phyloP scores from a whole-genome alignment of 1,140 invertebrate species.

The Oedothorax gibbosus region DNA sequence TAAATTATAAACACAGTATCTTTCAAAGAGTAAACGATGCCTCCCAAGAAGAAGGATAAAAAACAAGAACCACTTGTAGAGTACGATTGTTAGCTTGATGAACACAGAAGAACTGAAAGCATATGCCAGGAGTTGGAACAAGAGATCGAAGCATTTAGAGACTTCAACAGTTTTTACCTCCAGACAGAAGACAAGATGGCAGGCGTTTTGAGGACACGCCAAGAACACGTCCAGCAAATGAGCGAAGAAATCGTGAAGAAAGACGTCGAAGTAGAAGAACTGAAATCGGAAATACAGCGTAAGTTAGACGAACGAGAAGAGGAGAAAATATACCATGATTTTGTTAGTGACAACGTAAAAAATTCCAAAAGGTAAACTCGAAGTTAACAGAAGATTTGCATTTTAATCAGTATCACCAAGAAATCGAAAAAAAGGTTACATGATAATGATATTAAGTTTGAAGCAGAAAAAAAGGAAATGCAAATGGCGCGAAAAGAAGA shows the following conservation, averaged over 20 bases:
- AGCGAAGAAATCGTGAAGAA: conserved; percentile 11
- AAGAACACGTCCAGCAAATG: neutral
- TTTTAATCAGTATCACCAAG: neutral
- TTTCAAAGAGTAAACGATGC: conserved; percentile 6
- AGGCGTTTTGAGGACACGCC: neutral
- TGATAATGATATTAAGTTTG: neutral
- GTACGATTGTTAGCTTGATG: conserved; percentile 17
- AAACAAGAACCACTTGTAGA: neutral
- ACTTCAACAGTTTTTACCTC: conserved; percentile 23
- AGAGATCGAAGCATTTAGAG: conserved; percentile 27
- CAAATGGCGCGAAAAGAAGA: conserved; percentile 3
- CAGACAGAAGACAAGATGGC: neutral
- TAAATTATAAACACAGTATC: too few relatives aligned
- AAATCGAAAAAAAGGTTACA: neutral
- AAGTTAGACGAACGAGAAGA: neutral
- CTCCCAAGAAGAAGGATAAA: conserved; percentile 17
- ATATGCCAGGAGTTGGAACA: conserved; percentile 22
- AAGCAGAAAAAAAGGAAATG: neutral
- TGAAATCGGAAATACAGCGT: neutral
- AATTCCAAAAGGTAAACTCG: neutral
- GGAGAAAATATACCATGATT: neutral
- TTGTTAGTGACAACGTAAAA: neutral
- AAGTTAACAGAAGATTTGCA: neutral
- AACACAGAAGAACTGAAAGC: neutral
- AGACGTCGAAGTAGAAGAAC: conserved; percentile 3